Conservation (phyloP, 2,113 vertebrate species). For the Alectura lathami region DNA sequence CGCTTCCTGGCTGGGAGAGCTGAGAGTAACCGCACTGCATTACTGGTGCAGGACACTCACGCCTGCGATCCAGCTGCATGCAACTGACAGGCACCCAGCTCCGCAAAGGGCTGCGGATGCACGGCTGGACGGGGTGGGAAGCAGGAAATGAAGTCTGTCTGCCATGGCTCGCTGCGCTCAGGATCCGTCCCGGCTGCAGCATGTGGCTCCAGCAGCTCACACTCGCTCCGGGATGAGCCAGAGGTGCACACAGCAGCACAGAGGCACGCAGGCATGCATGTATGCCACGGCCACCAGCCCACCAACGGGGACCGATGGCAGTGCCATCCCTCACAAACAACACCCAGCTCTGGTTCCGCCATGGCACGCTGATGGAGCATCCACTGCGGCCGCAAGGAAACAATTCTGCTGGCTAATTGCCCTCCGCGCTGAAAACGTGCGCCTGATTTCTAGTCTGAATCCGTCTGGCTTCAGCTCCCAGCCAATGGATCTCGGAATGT, state of each 20-base stretch:
- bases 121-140: not conserved
- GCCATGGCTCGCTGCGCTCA: not conserved
- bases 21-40: not conserved
- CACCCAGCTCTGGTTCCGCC: not conserved
- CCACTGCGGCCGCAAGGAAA: not conserved
- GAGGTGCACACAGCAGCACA: too few species aligned
- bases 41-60: not conserved
- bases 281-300: too few species aligned
- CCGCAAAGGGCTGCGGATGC: not conserved
- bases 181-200: not conserved
- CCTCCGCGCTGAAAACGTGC: not conserved
- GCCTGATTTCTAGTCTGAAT: constrained; percentile 15
- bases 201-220: accelerated
- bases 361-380: not conserved
- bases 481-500: not conserved
- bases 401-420: not conserved
- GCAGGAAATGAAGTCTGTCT: not conserved
- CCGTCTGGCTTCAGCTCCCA: constrained; percentile 34
- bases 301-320: not conserved
- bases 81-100: not conserved
- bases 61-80: not conserved
- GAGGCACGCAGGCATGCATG: too few species aligned
- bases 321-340: not conserved
- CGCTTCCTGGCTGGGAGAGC: not conserved
- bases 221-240: too few species aligned